phyloP scores from a whole-genome alignment of 2,888 invertebrate species.

The Lepidonotus clava region DNA sequence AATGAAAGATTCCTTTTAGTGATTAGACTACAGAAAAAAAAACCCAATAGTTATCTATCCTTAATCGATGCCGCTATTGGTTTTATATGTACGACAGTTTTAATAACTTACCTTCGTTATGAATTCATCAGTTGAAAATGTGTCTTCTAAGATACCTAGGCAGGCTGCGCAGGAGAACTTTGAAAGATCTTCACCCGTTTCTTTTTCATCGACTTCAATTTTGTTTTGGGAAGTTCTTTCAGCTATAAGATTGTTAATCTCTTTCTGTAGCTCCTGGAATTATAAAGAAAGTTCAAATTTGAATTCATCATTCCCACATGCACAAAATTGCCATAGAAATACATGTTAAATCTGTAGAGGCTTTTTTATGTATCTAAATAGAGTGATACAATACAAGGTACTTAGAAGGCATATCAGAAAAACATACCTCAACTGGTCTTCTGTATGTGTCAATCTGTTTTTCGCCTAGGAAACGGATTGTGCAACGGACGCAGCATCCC shows the following conservation, averaged over 20 bases:
- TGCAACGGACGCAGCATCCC: conserved; percentile 61
- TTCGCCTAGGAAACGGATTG: conserved; percentile 56
- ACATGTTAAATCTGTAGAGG: no score
- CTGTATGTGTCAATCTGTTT: conserved; percentile 31
- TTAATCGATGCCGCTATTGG: not conserved
- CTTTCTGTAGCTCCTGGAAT: conserved; percentile 29
- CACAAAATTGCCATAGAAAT: no score
- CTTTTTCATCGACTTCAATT: not conserved
- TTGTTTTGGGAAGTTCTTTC: no score
- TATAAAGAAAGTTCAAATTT: no score
- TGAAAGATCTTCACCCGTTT: not conserved
- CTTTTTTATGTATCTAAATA: no score
- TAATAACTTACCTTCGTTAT: conserved; percentile 14
- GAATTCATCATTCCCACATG: no score
- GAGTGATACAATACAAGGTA: no score
- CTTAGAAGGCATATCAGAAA: not conserved
- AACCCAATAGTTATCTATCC: not conserved
- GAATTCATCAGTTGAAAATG: conserved; percentile 58
- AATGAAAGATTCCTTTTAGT: not conserved
- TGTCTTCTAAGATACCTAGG: conserved; percentile 60
- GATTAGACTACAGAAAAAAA: not conserved
- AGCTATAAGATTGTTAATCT: not conserved
- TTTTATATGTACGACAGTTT: not conserved
- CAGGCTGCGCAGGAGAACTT: conserved; percentile 59
- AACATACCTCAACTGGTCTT: conserved; percentile 26